phyloP scores from a whole-genome alignment of 2,797 vertebrate genomes.

The Aldrovandia affinis region DNA sequence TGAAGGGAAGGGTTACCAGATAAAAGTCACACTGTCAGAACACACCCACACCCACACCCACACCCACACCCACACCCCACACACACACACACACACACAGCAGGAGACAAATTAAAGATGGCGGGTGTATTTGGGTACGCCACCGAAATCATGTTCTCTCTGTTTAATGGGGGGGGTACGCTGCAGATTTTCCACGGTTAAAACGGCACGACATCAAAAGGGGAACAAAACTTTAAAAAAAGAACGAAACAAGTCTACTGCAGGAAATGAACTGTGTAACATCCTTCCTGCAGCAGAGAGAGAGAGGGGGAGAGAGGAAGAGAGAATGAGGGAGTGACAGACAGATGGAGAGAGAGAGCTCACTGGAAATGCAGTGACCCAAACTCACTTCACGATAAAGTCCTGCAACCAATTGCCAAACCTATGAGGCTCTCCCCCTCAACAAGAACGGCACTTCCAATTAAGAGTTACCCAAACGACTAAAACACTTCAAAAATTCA shows the following conservation, averaged over 20 bases:
- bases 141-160: neutral
- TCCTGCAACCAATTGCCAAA: neutral
- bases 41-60: neutral
- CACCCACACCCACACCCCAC: neutral
- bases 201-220: neutral
- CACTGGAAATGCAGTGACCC: neutral
- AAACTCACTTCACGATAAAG: no score
- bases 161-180: neutral
- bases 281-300: slow-evolving; percentile 47
- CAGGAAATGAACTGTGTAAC: slow-evolving; percentile 43
- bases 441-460: no score
- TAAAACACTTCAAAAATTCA: no score
- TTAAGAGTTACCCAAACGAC: no score
- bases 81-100: neutral
- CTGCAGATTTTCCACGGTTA: neutral
- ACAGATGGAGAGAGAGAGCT: neutral
- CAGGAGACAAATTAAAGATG: no score
- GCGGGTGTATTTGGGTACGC: neutral
- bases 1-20: neutral
- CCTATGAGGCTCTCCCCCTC: neutral
- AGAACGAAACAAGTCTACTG: slow-evolving; percentile 24
- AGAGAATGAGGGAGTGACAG: neutral
- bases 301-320: neutral
- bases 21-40: neutral
- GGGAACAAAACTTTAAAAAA: neutral